Percentiles rank a stretch among this genome's conserved stretches.
Evolutionary conservation across 2,888 invertebrate species (phyloP).

Genomic region (Cryptocephalus moraei): DNA sequence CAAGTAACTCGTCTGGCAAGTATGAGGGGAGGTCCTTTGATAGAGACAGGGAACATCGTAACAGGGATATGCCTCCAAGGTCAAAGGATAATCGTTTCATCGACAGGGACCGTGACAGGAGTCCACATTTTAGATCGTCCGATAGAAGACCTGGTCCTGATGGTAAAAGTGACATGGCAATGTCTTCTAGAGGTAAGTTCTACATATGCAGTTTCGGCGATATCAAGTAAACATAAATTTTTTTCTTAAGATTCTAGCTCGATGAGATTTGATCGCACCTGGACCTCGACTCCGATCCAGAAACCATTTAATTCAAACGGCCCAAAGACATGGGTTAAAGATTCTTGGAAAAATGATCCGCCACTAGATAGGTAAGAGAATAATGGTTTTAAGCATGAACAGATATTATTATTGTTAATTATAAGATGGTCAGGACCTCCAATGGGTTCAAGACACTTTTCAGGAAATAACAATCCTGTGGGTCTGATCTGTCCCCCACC

Average conservation of each 20-base stretch:
- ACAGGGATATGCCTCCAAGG: slow-evolving; percentile 11
- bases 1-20: slow-evolving; percentile 11
- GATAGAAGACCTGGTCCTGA: slow-evolving; percentile 23
- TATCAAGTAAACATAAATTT: neutral
- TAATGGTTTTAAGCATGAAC: too few species aligned
- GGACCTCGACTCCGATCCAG: slow-evolving; percentile 13
- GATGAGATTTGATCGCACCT: slow-evolving; percentile 23
- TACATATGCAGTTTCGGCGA: slow-evolving; percentile 20
- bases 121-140: slow-evolving; percentile 27
- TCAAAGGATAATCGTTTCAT: slow-evolving; percentile 26
- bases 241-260: slow-evolving; percentile 18
- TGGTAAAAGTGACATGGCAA: slow-evolving; percentile 22
- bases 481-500: slow-evolving; percentile 29
- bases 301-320: slow-evolving; percentile 14
- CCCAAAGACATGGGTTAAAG: slow-evolving; percentile 19
- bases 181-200: slow-evolving; percentile 32
- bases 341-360: slow-evolving; percentile 18
- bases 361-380: slow-evolving; percentile 13
- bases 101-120: slow-evolving; percentile 28
- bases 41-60: slow-evolving; percentile 13
- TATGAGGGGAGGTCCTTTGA: slow-evolving; percentile 19
- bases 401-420: slow-evolving; percentile 1
- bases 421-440: slow-evolving; percentile 17
- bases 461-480: slow-evolving; percentile 19
- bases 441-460: slow-evolving; percentile 18